phyloP scores from a whole-genome alignment of 2,113 vertebrate genomes.

The Nanger granti region DNA sequence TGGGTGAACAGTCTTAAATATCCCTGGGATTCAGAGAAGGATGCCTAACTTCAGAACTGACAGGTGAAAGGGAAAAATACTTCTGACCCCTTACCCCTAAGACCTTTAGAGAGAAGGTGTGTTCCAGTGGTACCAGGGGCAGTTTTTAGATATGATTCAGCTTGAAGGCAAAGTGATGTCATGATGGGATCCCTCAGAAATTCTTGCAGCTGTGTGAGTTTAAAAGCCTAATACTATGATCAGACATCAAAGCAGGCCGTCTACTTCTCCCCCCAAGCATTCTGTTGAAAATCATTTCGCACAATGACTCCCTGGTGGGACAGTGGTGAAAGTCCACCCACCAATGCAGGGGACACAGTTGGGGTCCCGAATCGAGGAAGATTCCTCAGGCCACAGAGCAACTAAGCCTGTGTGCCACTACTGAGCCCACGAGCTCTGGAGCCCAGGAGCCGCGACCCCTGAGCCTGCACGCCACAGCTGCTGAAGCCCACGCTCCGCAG shows the following conservation, averaged over 20 bases:
- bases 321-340: background rate
- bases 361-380: background rate
- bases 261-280: background rate
- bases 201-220: background rate
- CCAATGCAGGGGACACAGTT: background rate
- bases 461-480: background rate
- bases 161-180: background rate
- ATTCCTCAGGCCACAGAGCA: background rate
- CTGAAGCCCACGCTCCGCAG: background rate
- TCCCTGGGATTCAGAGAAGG: background rate
- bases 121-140: background rate
- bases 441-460: rapidly evolving
- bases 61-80: background rate
- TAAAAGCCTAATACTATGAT: background rate
- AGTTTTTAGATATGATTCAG: background rate
- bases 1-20: background rate
- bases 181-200: background rate
- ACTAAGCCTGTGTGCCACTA: background rate
- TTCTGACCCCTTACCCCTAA: background rate
- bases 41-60: background rate
- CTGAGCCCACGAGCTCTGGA: background rate
- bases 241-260: background rate
- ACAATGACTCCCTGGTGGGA: background rate
- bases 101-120: background rate
- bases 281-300: background rate